Evolutionary conservation across 2,797 vertebrate genomes (phyloP).

Genomic region (Helicolenus hilgendorfi): DNA sequence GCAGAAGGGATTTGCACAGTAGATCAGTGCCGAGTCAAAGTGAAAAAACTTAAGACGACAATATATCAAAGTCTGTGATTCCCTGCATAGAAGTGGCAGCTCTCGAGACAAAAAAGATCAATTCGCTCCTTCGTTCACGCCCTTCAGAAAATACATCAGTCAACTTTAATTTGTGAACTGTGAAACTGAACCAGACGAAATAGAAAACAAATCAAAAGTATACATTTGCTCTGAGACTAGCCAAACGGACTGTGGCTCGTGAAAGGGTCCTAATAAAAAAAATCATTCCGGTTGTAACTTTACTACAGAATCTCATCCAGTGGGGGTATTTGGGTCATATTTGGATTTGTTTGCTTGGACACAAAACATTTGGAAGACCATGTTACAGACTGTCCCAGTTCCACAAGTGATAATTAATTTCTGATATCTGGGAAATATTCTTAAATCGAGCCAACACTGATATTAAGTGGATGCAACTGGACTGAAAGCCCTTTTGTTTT

Average conservation of each 20-base stretch:
- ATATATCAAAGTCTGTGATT: too few species aligned
- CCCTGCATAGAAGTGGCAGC: too few species aligned
- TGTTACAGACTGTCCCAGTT: not conserved
- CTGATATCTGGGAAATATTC: not conserved
- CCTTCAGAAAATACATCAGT: too few species aligned
- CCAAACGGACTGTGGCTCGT: too few species aligned
- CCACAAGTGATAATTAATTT: not conserved
- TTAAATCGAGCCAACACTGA: not conserved
- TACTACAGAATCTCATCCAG: not conserved
- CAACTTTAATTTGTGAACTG: too few species aligned
- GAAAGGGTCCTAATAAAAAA: not conserved
- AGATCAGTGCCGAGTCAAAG: too few species aligned
- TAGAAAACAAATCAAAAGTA: not conserved
- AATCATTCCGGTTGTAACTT: not conserved
- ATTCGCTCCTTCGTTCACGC: rapidly evolving
- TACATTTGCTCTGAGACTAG: too few species aligned
- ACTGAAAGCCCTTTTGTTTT: not conserved
- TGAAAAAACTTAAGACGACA: too few species aligned
- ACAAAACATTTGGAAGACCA: not conserved
- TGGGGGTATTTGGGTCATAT: not conserved
- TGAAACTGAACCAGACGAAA: too few species aligned
- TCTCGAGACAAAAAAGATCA: too few species aligned
- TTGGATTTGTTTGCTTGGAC: constrained; percentile 15
- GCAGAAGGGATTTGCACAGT: too few species aligned
- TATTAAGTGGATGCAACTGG: not conserved